Percentiles rank a stretch among this genome's conserved stretches.
These are phyloP conservation scores for Echeneis naucrates DNA, from an alignment of 2,797 vertebrate species.

Conservation along the genomic window DNA sequence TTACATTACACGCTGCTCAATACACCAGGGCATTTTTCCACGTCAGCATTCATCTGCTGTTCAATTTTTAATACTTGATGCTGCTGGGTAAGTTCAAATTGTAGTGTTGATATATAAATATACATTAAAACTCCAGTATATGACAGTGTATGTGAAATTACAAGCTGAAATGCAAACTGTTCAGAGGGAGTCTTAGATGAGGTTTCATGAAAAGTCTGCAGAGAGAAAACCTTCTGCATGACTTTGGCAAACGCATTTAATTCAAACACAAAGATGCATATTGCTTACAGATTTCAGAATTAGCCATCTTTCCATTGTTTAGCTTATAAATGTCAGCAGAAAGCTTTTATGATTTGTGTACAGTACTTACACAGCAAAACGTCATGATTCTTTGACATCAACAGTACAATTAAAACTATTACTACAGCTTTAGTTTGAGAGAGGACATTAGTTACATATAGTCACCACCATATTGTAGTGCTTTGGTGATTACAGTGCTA, in stretches of 20 bases:
- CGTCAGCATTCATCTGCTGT: conserved; percentile 46
- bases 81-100: conserved; percentile 19
- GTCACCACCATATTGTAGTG: neutral
- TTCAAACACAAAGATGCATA: conserved; percentile 10
- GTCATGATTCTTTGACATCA: conserved; percentile 35
- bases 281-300: neutral
- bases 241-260: conserved; percentile 53
- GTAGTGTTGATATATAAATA: neutral
- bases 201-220: conserved; percentile 33
- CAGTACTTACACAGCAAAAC: conserved; percentile 14
- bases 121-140: conserved; percentile 6
- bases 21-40: conserved; percentile 29
- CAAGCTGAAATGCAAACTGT: conserved; percentile 30
- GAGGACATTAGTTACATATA: conserved; percentile 44
- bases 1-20: conserved; percentile 9
- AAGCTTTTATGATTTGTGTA: conserved; percentile 34
- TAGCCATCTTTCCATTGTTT: conserved; percentile 37
- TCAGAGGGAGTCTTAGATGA: conserved; percentile 29
- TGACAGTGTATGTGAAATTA: conserved; percentile 40
- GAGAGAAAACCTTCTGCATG: conserved; percentile 9
- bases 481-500: conserved; percentile 30
- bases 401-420: conserved; percentile 33
- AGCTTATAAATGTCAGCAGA: conserved; percentile 17
- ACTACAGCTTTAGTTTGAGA: conserved; percentile 12
- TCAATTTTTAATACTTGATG: conserved; percentile 23